Evolutionary conservation across 2,113 vertebrate species (phyloP), one percentile per base, ranked within the genome.

Genomic region (Entomyzon cyanotis): DNA sequence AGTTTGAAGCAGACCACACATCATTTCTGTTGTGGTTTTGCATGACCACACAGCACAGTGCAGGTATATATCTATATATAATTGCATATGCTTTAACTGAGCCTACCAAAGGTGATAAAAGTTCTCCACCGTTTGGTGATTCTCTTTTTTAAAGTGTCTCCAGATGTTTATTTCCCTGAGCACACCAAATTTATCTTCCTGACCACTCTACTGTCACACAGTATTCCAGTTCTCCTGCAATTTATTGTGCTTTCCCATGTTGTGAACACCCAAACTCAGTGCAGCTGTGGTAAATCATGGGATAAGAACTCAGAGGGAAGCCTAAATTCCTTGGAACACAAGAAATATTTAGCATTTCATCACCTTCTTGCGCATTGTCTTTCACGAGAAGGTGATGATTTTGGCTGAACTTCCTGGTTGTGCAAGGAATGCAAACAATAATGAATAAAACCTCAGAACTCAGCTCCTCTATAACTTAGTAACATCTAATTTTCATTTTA

Each of bases 41-140:
- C 41, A 41, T 39, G 41, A 28, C 5, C 46, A n/a, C 4, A 24
- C 9, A 49, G 11, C 11, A 31, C 0, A 41, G 15, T 9, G 2
- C 3, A 5, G 2, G 2, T 21, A 9, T 8, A 3, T 13, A 42
- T 12, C 30, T 33, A 25, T 4, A 44, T 3, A 47, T 9, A 11
- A 5, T 2, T 7, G 7, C 5, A 15, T 35, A 42, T 39, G 30
- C 63, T 47, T 81, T 33, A 79, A 52, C 49, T 14, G 23, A 55
- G 19, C 19, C 27, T 41, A 47, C 7, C 35, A 71, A 76, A 84
- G 27, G 44, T 3, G 4, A 64, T 47, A 74, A 68, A 74, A 71
- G 21, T 25, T 64, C 75, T 63, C 41, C 60, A 33, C 33, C 20
- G 12, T 46, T 65, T 47, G 11, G 35, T 7, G 2, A 30, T 42